A percentile compares a stretch with the other conserved stretches of the same genome.
These are phyloP conservation scores for Pseudanteris insignis DNA, from an alignment of 2,888 invertebrate genomes.

Conservation along the genomic window DNA sequence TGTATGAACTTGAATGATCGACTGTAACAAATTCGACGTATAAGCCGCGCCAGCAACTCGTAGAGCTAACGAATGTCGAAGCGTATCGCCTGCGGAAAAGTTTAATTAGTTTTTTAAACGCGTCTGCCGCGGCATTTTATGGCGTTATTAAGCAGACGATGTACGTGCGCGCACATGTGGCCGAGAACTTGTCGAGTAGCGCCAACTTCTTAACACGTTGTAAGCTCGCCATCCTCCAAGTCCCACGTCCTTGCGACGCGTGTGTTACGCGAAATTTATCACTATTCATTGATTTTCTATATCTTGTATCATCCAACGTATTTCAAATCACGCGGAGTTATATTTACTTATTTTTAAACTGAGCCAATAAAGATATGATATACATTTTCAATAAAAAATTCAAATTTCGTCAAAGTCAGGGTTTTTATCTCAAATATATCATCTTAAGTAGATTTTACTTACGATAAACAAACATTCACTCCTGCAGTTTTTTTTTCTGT, in stretches of 20 bases:
- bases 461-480: too few species aligned
- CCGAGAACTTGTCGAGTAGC: constrained; percentile 41
- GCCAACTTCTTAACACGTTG: constrained; percentile 43
- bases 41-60: constrained; percentile 40
- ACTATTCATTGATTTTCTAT: too few species aligned
- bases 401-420: too few species aligned
- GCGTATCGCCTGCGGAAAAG: constrained; percentile 46
- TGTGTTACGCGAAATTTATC: too few species aligned
- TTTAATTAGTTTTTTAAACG: constrained; percentile 48
- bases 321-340: too few species aligned
- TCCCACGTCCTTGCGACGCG: constrained; percentile 21
- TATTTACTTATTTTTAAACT: too few species aligned
- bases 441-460: too few species aligned
- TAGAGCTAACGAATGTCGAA: constrained; percentile 47
- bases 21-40: constrained; percentile 46
- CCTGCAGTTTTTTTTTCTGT: too few species aligned
- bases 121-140: constrained; percentile 46
- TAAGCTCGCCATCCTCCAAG: constrained; percentile 29
- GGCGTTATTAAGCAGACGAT: constrained; percentile 45
- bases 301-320: too few species aligned
- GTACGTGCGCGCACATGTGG: constrained; percentile 42
- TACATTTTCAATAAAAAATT: too few species aligned
- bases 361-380: too few species aligned
- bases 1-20: constrained; percentile 43
- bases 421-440: too few species aligned